These are phyloP conservation scores for Hymenopus coronatus DNA, from an alignment of 2,888 invertebrate genomes.

Conservation along the genomic window DNA sequence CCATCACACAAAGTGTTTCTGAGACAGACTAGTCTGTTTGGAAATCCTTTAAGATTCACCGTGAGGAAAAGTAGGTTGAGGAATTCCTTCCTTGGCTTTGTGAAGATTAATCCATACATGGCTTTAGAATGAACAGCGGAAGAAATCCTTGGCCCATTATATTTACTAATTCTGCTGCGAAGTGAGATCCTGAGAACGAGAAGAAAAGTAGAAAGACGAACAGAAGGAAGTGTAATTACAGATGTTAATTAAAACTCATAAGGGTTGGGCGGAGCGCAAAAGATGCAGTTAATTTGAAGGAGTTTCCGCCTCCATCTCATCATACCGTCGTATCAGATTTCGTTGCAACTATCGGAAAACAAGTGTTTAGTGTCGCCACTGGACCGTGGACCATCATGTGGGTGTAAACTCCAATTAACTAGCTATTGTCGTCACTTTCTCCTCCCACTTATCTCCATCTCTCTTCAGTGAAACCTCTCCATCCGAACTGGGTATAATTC, in stretches of 20 bases:
- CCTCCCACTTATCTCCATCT: too few species aligned
- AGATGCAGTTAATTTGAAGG: background rate
- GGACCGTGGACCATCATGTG: background rate
- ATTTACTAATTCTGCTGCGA: background rate
- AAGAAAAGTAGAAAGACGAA: background rate
- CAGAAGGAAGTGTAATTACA: background rate
- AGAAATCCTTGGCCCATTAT: background rate
- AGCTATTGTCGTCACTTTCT: background rate
- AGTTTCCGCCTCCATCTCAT: background rate
- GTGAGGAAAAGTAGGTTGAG: too few species aligned
- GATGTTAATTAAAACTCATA: slow-evolving; percentile 2
- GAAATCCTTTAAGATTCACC: background rate
- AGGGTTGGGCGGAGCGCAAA: background rate
- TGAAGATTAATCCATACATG: background rate
- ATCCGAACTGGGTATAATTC: too few species aligned
- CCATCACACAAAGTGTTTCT: too few species aligned
- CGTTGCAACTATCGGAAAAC: background rate
- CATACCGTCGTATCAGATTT: background rate
- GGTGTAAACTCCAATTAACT: background rate
- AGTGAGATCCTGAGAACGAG: background rate
- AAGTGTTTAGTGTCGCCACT: background rate
- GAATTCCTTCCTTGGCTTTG: too few species aligned
- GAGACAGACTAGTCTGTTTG: too few species aligned
- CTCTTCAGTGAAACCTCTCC: background rate
- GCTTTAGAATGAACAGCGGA: too few species aligned